phyloP scores from a whole-genome alignment of 2,797 vertebrate species.

The Danionella dracula region DNA sequence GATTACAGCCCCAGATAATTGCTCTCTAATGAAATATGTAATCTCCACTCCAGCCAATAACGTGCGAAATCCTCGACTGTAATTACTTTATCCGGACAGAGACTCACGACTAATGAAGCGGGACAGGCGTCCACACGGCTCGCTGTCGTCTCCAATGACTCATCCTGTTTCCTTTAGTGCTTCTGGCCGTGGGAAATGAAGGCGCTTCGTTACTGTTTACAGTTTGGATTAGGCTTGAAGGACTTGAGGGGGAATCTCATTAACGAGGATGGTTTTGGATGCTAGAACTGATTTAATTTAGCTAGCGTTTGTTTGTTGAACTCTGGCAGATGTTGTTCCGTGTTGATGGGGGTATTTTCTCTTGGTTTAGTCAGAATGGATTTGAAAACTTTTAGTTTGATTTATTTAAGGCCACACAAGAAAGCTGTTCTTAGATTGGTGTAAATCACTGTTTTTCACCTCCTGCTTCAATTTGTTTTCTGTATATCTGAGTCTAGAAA shows the following conservation, averaged over 20 bases:
- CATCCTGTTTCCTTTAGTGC: neutral
- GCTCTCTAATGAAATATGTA: slow-evolving; percentile 37
- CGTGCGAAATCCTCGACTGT: slow-evolving; percentile 16
- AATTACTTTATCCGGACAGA: slow-evolving; percentile 28
- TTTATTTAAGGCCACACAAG: too few species aligned
- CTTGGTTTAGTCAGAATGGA: too few species aligned
- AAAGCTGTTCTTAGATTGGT: too few species aligned
- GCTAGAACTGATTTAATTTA: neutral
- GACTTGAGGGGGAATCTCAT: slow-evolving; percentile 11
- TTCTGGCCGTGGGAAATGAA: slow-evolving; percentile 12
- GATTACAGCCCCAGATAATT: slow-evolving; percentile 27
- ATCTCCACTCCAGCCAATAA: slow-evolving; percentile 35
- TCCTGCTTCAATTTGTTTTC: too few species aligned
- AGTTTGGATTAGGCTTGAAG: slow-evolving; percentile 17
- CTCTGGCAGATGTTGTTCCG: too few species aligned
- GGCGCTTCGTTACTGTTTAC: slow-evolving; percentile 16
- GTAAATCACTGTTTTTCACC: too few species aligned
- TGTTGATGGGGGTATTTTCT: too few species aligned
- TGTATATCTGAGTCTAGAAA: too few species aligned
- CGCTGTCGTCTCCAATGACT: slow-evolving; percentile 6
- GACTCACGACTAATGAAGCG: slow-evolving; percentile 12
- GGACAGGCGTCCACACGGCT: slow-evolving; percentile 21
- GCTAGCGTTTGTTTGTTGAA: neutral
- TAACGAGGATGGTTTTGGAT: neutral
- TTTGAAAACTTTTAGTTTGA: too few species aligned